A percentile compares a stretch with the other conserved stretches of the same genome.
Evolutionary conservation across 2,797 vertebrate genomes (phyloP).

Genomic region (Artibeus jamaicensis): DNA sequence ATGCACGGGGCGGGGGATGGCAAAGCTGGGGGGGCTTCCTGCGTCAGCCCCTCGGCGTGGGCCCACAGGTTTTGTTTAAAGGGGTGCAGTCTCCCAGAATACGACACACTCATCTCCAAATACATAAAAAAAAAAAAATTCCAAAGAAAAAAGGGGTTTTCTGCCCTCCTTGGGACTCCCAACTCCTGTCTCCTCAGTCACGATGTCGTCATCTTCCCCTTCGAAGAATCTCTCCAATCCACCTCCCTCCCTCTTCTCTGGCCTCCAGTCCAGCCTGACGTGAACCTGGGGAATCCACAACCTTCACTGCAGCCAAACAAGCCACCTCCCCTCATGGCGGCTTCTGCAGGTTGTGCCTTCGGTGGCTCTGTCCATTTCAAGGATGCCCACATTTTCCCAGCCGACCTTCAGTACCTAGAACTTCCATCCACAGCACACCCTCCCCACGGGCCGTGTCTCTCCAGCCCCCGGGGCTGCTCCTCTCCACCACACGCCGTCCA

Average conservation of each 20-base stretch:
- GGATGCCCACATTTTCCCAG: neutral
- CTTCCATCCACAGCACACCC: neutral
- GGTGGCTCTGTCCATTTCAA: neutral
- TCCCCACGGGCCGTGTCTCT: accelerated
- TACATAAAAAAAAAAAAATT: neutral
- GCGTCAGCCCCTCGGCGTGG: accelerated
- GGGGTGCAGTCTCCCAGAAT: neutral
- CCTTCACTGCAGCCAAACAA: neutral
- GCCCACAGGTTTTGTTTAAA: neutral
- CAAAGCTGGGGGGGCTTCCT: neutral
- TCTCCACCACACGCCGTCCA: neutral
- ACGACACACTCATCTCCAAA: neutral
- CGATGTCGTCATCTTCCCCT: neutral
- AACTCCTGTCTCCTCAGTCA: neutral
- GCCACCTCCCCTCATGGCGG: neutral
- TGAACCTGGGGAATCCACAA: neutral
- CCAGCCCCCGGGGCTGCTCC: no score
- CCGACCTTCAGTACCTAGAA: neutral
- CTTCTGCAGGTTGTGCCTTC: neutral
- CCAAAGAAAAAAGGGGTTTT: neutral
- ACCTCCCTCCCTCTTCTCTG: neutral
- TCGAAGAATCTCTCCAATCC: neutral
- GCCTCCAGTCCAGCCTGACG: neutral
- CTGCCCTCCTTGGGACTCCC: neutral
- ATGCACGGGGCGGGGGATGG: accelerated